phyloP scores from a whole-genome alignment of 2,113 vertebrate genomes.

The Circaetus gallicus region DNA sequence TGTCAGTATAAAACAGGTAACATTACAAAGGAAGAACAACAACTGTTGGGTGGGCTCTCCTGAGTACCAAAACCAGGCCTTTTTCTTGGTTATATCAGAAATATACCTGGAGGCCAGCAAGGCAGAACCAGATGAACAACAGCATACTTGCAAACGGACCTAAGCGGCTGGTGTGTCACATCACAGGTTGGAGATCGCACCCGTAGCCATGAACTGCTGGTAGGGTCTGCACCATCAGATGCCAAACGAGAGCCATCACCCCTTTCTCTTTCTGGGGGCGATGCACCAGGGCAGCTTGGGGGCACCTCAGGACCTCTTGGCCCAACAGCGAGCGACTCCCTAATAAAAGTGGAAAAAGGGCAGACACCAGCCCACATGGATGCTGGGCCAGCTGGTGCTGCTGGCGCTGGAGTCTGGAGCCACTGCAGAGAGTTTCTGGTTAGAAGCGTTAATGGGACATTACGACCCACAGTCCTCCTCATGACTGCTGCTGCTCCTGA shows the following conservation, averaged over 20 bases:
- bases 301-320: not conserved
- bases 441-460: not conserved
- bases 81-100: not conserved
- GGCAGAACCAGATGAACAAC: not conserved
- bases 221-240: not conserved
- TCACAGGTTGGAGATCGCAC: not conserved
- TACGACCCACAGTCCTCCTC: not conserved
- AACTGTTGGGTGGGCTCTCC: not conserved
- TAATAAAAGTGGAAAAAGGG: not conserved
- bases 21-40: not conserved
- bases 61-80: not conserved
- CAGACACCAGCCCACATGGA: not conserved
- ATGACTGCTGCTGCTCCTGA: not conserved
- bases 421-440: not conserved
- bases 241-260: rapidly evolving
- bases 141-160: not conserved
- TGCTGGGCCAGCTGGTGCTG: not conserved
- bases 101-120: not conserved
- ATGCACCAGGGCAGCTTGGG: not conserved
- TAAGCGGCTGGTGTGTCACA: not conserved
- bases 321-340: rapidly evolving
- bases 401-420: not conserved
- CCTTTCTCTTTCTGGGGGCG: not conserved
- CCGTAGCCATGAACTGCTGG: not conserved
- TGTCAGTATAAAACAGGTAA: not conserved